Conservation (phyloP, 2,888 invertebrate genomes). For the Mactromeris polynyma region DNA sequence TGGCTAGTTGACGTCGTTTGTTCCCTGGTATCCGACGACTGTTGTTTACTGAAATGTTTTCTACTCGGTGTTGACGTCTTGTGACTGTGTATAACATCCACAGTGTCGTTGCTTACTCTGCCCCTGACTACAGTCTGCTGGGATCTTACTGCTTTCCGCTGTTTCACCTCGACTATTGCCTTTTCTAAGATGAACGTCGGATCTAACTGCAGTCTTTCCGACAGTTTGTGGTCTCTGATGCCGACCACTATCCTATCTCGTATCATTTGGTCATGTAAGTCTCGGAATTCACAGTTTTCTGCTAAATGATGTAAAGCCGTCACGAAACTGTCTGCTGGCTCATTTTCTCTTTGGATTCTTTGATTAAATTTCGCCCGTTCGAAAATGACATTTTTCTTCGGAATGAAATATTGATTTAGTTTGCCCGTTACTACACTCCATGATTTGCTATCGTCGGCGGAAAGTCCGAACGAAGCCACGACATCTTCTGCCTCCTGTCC, state of each 20-base stretch:
- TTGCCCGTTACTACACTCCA: constrained; percentile 30
- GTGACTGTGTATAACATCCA: constrained; percentile 16
- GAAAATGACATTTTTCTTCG: constrained; percentile 45
- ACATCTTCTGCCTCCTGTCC: background rate
- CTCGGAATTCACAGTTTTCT: constrained; percentile 60
- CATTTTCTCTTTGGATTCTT: constrained; percentile 37
- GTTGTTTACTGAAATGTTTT: background rate
- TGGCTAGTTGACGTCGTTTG: background rate
- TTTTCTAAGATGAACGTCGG: constrained; percentile 44
- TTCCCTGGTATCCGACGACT: background rate
- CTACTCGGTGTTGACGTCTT: background rate
- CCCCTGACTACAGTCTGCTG: constrained; percentile 39
- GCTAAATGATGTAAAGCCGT: constrained; percentile 27
- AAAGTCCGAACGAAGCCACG: background rate
- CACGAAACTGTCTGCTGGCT: constrained; percentile 52
- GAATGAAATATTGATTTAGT: constrained; percentile 35
- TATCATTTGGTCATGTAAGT: constrained; percentile 56
- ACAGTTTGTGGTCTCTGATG: constrained; percentile 47
- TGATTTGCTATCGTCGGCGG: constrained; percentile 19
- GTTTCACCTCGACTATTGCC: constrained; percentile 36
- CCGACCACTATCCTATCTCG: constrained; percentile 66
- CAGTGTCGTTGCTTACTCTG: background rate
- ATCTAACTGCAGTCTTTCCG: constrained; percentile 62
- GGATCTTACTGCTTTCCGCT: constrained; percentile 26
- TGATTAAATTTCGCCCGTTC: constrained; percentile 55